phyloP scores from a whole-genome alignment of 2,113 vertebrate genomes.

The Copsychus sechellarum region DNA sequence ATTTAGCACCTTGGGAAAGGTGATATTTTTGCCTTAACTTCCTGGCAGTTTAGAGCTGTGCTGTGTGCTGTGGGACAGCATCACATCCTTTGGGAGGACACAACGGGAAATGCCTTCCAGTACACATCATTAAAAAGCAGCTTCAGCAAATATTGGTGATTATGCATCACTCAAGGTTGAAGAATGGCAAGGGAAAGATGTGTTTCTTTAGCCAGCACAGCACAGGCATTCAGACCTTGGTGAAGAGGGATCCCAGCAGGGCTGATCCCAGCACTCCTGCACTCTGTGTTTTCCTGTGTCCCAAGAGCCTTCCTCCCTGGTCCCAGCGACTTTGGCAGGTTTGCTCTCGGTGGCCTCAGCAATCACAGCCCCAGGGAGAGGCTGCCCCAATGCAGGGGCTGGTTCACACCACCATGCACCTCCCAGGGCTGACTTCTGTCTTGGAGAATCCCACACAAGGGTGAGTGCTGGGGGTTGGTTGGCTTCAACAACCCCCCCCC shows the following conservation, averaged over 20 bases:
- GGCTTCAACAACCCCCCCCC: too few species aligned
- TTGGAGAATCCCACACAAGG: neutral
- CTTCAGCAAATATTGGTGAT: neutral
- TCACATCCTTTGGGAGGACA: neutral
- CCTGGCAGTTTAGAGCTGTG: neutral
- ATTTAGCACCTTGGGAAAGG: neutral
- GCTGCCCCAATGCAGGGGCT: fast-evolving
- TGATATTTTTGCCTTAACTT: neutral
- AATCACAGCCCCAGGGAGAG: neutral
- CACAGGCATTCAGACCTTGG: fast-evolving
- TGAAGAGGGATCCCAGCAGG: neutral
- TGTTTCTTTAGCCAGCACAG: neutral
- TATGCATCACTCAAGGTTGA: neutral
- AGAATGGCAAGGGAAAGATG: neutral
- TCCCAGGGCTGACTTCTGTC: neutral
- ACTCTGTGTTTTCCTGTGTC: neutral
- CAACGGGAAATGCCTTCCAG: neutral
- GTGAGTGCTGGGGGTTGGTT: fast-evolving
- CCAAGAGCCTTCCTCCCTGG: neutral
- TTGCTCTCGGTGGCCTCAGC: neutral
- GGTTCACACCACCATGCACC: fast-evolving
- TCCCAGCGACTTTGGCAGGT: fast-evolving
- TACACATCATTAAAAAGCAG: neutral
- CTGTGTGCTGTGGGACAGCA: neutral
- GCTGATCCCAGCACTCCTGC: neutral